Evolutionary conservation across 2,113 vertebrate genomes (phyloP).

Genomic region (Chaetodon trifascialis): DNA sequence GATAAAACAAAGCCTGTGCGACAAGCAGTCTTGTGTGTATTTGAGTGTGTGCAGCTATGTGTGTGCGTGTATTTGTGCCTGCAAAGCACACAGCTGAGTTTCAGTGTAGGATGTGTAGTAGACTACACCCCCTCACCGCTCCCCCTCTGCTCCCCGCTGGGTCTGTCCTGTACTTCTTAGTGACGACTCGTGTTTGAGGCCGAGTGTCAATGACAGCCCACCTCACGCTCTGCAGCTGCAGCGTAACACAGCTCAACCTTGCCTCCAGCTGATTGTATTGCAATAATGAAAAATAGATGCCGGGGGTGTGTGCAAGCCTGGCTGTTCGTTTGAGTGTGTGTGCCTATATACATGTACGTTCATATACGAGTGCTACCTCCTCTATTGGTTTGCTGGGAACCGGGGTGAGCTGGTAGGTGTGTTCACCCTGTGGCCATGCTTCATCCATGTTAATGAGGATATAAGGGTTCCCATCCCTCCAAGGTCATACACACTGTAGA

Average conservation of each 20-base stretch:
- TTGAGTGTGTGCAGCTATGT: constrained; percentile 28
- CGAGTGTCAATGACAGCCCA: constrained; percentile 70
- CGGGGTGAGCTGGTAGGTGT: constrained; percentile 46
- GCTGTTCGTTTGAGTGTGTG: constrained; percentile 9
- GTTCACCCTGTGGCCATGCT: constrained; percentile 52
- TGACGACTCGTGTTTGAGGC: constrained; percentile 57
- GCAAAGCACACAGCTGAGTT: constrained; percentile 56
- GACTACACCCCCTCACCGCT: constrained; percentile 18
- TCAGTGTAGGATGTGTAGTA: constrained; percentile 41
- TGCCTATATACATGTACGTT: constrained; percentile 7
- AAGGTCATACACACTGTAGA: constrained; percentile 69
- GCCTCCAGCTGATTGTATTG: constrained; percentile 69
- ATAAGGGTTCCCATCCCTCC: constrained; percentile 59
- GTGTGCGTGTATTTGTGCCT: constrained; percentile 38
- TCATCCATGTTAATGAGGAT: constrained; percentile 79
- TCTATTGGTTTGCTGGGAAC: constrained; percentile 44
- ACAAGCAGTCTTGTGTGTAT: constrained; percentile 36
- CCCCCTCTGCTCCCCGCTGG: constrained; percentile 38
- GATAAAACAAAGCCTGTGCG: constrained; percentile 59
- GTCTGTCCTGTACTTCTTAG: constrained; percentile 55
- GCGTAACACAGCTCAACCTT: constrained; percentile 54
- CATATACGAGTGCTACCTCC: constrained; percentile 17
- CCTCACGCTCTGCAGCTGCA: constrained; percentile 59
- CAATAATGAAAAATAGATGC: constrained; percentile 74
- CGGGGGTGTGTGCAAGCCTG: constrained; percentile 36